Percentiles rank a stretch among this genome's conserved stretches.
Conservation (phyloP, 2,888 invertebrate species). For the Muschampia plurimacula region DNA sequence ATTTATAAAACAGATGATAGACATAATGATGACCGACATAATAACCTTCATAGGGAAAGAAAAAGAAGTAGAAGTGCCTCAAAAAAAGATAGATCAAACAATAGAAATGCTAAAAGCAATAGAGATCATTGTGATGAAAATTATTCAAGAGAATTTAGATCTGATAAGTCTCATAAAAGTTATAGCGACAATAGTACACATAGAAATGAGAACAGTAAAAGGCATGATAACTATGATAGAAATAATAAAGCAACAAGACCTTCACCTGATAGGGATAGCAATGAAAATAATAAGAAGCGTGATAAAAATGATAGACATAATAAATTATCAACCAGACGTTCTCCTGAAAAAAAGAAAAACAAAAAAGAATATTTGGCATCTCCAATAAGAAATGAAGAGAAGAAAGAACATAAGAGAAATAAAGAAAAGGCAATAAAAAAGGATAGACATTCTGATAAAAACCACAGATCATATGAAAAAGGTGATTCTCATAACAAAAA, state of each 20-base stretch:
- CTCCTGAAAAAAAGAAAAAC: constrained; percentile 45
- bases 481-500: constrained; percentile 25
- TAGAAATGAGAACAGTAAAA: constrained; percentile 38
- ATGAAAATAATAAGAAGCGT: constrained; percentile 36
- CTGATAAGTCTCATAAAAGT: constrained; percentile 41
- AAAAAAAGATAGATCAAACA: constrained; percentile 40
- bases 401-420: constrained; percentile 35
- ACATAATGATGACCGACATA: constrained; percentile 47
- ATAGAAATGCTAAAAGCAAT: constrained; percentile 33
- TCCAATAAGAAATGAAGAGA: constrained; percentile 36
- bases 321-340: constrained; percentile 25
- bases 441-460: constrained; percentile 24
- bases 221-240: constrained; percentile 39
- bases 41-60: constrained; percentile 62
- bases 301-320: constrained; percentile 36
- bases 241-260: constrained; percentile 9
- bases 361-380: constrained; percentile 42
- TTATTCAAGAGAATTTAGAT: constrained; percentile 28
- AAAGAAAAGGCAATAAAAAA: constrained; percentile 37
- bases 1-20: constrained; percentile 46
- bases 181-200: constrained; percentile 36
- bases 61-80: constrained; percentile 60
- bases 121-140: constrained; percentile 36
- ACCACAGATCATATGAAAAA: constrained; percentile 23
- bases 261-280: constrained; percentile 43